These are phyloP conservation scores for Pachycephala philippinensis DNA, from an alignment of 2,113 vertebrate genomes.

Conservation along the genomic window DNA sequence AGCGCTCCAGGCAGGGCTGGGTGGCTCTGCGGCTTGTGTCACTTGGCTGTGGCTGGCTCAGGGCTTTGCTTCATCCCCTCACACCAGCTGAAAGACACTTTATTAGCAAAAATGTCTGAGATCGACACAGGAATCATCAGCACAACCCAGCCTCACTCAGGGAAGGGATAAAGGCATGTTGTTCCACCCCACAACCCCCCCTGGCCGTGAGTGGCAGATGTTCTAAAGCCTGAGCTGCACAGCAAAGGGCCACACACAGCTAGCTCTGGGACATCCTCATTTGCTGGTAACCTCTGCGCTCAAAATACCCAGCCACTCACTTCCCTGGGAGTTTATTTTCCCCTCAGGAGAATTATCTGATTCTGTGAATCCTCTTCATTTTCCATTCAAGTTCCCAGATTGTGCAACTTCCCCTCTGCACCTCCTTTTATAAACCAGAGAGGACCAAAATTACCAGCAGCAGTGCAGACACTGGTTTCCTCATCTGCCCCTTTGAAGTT, in stretches of 20 bases:
- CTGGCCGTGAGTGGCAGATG: not conserved
- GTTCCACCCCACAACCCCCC: not conserved
- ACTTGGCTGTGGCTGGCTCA: not conserved
- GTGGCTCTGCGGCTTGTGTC: not conserved
- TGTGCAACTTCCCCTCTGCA: not conserved
- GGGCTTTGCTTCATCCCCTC: not conserved
- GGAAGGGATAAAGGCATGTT: not conserved
- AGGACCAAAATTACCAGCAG: not conserved
- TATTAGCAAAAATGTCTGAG: not conserved
- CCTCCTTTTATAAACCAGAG: not conserved
- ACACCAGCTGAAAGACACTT: not conserved
- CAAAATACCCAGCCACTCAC: not conserved
- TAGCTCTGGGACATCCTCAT: not conserved
- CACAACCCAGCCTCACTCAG: not conserved
- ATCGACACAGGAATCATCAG: not conserved
- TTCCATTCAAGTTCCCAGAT: not conserved
- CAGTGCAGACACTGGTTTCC: not conserved
- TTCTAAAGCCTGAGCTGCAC: not conserved
- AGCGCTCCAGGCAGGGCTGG: not conserved
- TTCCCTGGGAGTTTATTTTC: not conserved
- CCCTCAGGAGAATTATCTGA: not conserved
- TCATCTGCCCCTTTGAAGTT: not conserved
- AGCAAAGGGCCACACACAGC: not conserved
- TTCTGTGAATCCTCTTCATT: not conserved
- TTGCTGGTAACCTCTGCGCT: not conserved